Percentiles rank a stretch among this genome's conserved stretches.
These are phyloP conservation scores for Galeopterus variegatus DNA, from an alignment of 2,113 vertebrate genomes.

Conservation along the genomic window DNA sequence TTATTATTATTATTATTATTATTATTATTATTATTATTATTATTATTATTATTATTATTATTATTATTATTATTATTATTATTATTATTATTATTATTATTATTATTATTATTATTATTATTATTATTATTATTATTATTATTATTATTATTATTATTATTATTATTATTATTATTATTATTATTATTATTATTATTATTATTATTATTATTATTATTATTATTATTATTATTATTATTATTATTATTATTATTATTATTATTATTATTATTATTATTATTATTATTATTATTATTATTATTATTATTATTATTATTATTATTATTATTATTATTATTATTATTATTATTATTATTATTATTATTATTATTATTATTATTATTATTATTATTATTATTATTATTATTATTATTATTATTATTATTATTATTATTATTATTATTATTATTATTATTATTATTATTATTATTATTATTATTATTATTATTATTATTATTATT, in stretches of 20 bases:
- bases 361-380: neutral
- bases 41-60: neutral
- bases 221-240: neutral
- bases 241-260: neutral
- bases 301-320: neutral
- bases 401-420: neutral
- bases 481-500: neutral
- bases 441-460: neutral
- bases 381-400: neutral
- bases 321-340: neutral
- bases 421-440: neutral
- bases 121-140: neutral
- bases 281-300: neutral
- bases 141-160: neutral
- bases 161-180: neutral
- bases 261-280: neutral
- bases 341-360: neutral
- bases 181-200: neutral
- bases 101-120: neutral
- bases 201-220: neutral
- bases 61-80: neutral
- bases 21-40: neutral
- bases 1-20: neutral
- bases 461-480: neutral
- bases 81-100: neutral